Conservation (phyloP, 2,888 invertebrate species). For the Theodoxus fluviatilis region DNA sequence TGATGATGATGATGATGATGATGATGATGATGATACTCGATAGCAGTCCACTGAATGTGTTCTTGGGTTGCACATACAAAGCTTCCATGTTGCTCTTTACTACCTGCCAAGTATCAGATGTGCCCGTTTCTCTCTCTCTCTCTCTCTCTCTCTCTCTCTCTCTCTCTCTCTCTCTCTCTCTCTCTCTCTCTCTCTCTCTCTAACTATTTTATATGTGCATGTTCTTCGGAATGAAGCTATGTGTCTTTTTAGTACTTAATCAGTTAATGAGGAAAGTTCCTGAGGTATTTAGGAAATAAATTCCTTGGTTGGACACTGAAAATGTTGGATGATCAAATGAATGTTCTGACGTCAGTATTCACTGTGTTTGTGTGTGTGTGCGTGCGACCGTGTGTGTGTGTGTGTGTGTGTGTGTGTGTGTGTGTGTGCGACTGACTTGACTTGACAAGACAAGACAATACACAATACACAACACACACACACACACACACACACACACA, state of each 20-base stretch:
- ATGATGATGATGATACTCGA: too few relatives aligned
- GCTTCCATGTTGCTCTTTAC: too few relatives aligned
- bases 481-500: too few relatives aligned
- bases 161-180: background rate
- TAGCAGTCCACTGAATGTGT: too few relatives aligned
- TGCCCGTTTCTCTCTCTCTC: background rate
- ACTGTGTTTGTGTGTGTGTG: conserved; percentile 6
- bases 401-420: conserved; percentile 5
- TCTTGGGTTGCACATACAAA: too few relatives aligned
- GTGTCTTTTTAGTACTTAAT: background rate
- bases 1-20: too few relatives aligned
- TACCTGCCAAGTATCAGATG: background rate
- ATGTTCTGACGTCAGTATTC: background rate
- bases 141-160: background rate
- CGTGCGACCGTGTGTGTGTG: background rate
- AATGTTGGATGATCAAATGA: background rate
- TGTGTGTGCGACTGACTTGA: too few relatives aligned
- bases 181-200: background rate
- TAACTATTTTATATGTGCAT: background rate
- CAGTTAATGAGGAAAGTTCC: background rate
- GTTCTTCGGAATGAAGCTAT: conserved; percentile 13
- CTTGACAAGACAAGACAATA: too few relatives aligned
- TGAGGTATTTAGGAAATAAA: background rate
- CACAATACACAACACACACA: too few relatives aligned
- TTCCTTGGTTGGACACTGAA: background rate